Evolutionary conservation across 1,140 invertebrate species (phyloP), one percentile per base, ranked within the genome.

Genomic region (Grapholita molesta): DNA sequence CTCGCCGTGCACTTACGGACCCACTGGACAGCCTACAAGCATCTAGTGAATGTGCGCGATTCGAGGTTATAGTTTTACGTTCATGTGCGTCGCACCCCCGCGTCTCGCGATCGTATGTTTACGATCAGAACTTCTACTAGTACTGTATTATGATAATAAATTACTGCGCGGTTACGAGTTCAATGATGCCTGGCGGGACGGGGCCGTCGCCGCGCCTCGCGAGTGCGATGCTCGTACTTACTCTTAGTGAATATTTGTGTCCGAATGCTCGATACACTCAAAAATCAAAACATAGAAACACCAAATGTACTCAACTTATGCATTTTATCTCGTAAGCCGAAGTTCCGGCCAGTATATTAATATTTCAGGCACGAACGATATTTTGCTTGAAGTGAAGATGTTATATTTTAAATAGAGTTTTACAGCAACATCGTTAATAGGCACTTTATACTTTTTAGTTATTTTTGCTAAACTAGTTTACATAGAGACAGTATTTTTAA

Each of bases 11-110:
- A 57, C 69, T 53, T 82, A 80, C 89, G 87, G 85, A 90, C 87
- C 80, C 84, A 80, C 85, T 84, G 86, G 87, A 88, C 88, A 81
- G 76, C 73, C 64, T 69, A 75, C 79, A 78, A 82, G 80, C 74
- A 77, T 81, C 78, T 88, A 90, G 88, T 91, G 84, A 90, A 89
- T 86, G 86, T 90, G 88, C 85, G 86, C 80, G 86, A 85, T 77
- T 82, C 88, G 77, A 83, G 86, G 88, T 91, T 91, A 91, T 91
- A 91, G 89, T 91, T 91, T 90, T 91, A 91, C 86, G 89, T 90
- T 90, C 72, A 78, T 77, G 88, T 87, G 89, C 83, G 84, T 79
- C 80, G 86, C 85, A 84, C 77, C 76, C 72, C 79, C 78, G 78
- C 79, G 84, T 77, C 77, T 78, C 77, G 80, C 84, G 86, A 79